Base-by-base conservation (phyloP, 2,113 vertebrate genomes). In the Phocoena phocoena region DNA sequence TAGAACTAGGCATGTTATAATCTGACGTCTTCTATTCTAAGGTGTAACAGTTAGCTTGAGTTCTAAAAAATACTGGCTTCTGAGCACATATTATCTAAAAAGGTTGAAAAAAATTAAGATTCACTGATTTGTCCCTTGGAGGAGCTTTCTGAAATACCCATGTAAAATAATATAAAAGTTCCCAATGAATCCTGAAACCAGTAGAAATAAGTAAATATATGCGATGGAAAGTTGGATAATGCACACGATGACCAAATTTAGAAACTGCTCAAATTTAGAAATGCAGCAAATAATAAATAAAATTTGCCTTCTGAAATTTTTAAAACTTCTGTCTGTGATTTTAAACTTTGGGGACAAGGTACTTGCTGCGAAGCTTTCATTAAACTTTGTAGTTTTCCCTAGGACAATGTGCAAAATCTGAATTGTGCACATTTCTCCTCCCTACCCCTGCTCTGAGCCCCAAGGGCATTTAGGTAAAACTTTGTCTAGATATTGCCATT, bases 21-120 rank as follows among this genome's bases (percentile, higher is more conserved):
- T 38, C 63, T 81, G n/a, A 73, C 28, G 31, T 88, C 73, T 93
- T 97, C 74, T 92, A 93, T 93, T 88, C 95, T 91, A 88, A 96
- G 58, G 9, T 77, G 20, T 74, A 94, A 92, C 68, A 89, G 8
- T 76, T 90, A 60, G 23, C 77, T 91, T 89, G 87, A 88, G n/a
- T 96, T 95, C 44, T 96, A 97, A 85, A 96, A 80, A 93, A 33
- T 65, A 67, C 73, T 62, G 74, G 73, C 47, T 97, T 58, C 10
- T 81, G 28, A 73, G 33, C 63, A 73, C 26, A 38, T 58, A 95
- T 80, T 79, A 88, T 84, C 38, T 97, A 68, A 88, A 68, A 93
- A 93, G 70, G 33, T 77, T 47, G 31, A 44, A 92, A 92, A 80
- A 93, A 95, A 63, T 93, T 47, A 58, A 96, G 91, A 67, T 91